Evolutionary conservation across 2,888 invertebrate genomes (phyloP).

Genomic region (Epicampocera succincta): DNA sequence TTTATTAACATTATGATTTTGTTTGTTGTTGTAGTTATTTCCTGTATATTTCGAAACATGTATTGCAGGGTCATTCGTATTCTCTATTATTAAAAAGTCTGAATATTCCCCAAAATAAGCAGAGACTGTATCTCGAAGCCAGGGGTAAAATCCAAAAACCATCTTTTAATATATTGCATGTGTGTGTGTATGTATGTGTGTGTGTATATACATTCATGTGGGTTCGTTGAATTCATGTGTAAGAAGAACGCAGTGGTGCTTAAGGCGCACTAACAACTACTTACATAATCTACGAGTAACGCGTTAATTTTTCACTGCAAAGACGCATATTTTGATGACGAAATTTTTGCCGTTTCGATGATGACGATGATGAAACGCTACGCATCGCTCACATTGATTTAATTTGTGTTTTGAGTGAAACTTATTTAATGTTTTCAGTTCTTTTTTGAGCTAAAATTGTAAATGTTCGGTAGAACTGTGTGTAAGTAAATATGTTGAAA

Average conservation of each 20-base stretch:
- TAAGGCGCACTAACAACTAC: slow-evolving; percentile 15
- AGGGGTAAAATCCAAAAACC: slow-evolving; percentile 14
- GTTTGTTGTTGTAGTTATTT: slow-evolving; percentile 55
- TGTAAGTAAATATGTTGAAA: neutral
- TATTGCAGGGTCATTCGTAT: slow-evolving; percentile 52
- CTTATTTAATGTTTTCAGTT: slow-evolving; percentile 1
- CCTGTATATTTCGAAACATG: slow-evolving; percentile 52
- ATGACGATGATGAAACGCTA: slow-evolving; percentile 65
- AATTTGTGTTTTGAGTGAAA: slow-evolving; percentile 46
- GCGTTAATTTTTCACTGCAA: slow-evolving; percentile 3
- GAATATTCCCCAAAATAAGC: slow-evolving; percentile 10
- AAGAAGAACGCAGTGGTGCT: neutral
- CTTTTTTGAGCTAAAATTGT: slow-evolving; percentile 40
- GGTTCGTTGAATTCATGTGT: neutral
- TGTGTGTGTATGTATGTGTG: neutral
- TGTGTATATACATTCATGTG: neutral
- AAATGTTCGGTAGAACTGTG: neutral
- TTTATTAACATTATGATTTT: too few relatives aligned
- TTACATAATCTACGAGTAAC: too few relatives aligned
- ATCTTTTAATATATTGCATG: slow-evolving; percentile 8
- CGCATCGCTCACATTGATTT: slow-evolving; percentile 44
- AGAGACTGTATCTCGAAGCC: slow-evolving; percentile 21
- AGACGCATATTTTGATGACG: slow-evolving; percentile 52
- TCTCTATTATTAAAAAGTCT: slow-evolving; percentile 32
- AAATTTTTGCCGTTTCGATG: slow-evolving; percentile 21